Percentiles rank a stretch among this genome's conserved stretches.
phyloP scores from a whole-genome alignment of 2,888 invertebrate species.

The Rhingia rostrata region DNA sequence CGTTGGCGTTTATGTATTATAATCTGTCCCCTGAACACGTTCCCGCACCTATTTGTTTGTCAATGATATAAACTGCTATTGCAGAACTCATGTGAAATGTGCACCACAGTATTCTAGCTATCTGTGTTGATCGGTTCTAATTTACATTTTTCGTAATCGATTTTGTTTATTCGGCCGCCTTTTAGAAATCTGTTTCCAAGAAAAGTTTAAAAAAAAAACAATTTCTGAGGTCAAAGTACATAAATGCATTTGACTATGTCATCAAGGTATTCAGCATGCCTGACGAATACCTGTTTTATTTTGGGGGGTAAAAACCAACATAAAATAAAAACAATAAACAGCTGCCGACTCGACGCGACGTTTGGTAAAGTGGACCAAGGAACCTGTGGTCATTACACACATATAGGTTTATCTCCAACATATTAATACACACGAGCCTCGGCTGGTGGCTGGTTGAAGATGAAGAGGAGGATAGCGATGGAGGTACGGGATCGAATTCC shows the following conservation, averaged over 20 bases:
- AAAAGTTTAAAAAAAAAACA: background rate
- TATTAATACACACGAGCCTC: constrained; percentile 7
- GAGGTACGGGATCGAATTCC: constrained; percentile 26
- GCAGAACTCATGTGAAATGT: background rate
- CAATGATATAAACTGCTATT: background rate
- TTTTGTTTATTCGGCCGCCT: background rate
- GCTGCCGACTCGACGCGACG: background rate
- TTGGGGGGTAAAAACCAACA: background rate
- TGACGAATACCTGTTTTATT: constrained; percentile 7
- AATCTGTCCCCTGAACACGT: too few species aligned
- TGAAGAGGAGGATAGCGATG: background rate
- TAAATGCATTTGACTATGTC: background rate
- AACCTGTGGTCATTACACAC: constrained; percentile 3
- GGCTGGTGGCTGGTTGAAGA: background rate
- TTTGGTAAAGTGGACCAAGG: constrained; percentile 33
- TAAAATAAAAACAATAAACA: constrained; percentile 34
- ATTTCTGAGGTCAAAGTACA: constrained; percentile 20
- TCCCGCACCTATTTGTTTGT: too few species aligned
- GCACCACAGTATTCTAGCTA: too few species aligned
- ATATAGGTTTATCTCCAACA: constrained; percentile 15
- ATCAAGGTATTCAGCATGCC: background rate
- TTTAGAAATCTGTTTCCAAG: background rate
- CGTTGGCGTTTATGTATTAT: too few species aligned
- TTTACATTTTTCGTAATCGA: too few species aligned
- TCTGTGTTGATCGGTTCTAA: too few species aligned